phyloP scores from a whole-genome alignment of 2,888 invertebrate species.

The Anorthoa munda region DNA sequence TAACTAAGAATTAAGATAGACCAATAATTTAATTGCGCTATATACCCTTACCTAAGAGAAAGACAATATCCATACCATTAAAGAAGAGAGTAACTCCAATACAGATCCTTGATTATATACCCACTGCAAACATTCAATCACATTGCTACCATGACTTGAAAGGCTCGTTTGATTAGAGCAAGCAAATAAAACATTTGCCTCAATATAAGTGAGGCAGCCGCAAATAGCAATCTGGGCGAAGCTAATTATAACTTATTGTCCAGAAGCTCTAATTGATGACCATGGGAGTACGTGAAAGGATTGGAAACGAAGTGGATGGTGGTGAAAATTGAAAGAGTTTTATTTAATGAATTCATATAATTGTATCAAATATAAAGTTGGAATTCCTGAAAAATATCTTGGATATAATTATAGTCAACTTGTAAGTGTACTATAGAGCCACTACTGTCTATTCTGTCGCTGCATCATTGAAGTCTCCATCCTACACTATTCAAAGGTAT shows the following conservation, averaged over 20 bases:
- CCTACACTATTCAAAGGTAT: too few relatives aligned
- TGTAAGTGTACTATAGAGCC: too few relatives aligned
- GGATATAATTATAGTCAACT: too few relatives aligned
- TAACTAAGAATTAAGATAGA: too few relatives aligned
- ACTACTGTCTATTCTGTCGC: too few relatives aligned
- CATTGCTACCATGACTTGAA: background rate
- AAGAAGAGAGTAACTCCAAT: background rate
- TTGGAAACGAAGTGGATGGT: background rate
- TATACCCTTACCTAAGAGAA: background rate
- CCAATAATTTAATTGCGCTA: too few relatives aligned
- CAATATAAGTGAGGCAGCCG: constrained; percentile 6
- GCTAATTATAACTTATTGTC: constrained; percentile 26
- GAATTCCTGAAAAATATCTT: too few relatives aligned
- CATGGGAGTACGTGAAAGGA: background rate
- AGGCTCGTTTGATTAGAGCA: constrained; percentile 14
- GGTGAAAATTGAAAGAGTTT: background rate
- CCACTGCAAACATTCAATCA: background rate
- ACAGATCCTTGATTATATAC: background rate
- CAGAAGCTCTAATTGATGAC: constrained; percentile 22
- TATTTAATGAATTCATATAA: background rate
- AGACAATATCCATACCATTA: background rate
- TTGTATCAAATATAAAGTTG: too few relatives aligned
- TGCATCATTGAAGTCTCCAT: too few relatives aligned
- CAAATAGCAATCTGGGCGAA: constrained; percentile 28
- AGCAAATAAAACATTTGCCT: constrained; percentile 28